A percentile compares a stretch with the other conserved stretches of the same genome.
These are phyloP conservation scores for Trogon surrucura DNA, from an alignment of 2,113 vertebrate species.

Conservation along the genomic window DNA sequence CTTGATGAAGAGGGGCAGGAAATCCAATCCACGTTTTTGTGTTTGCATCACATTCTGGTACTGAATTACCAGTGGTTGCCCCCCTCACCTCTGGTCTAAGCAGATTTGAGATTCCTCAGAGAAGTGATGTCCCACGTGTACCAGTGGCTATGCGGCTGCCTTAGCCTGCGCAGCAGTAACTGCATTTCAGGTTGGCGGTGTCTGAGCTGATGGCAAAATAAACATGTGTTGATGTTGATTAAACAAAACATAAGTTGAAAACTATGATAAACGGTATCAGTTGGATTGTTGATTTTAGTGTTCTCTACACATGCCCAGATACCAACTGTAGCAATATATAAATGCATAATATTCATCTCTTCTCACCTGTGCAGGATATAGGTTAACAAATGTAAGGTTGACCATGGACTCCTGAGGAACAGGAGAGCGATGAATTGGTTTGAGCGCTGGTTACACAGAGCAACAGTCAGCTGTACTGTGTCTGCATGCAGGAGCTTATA, in stretches of 20 bases:
- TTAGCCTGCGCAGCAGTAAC: not conserved
- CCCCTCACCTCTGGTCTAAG: not conserved
- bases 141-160: not conserved
- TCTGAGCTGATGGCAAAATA: not conserved
- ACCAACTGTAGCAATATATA: not conserved
- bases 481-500: not conserved
- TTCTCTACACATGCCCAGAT: not conserved
- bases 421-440: not conserved
- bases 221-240: not conserved
- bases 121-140: not conserved
- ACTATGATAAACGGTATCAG: fast-evolving
- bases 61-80: not conserved
- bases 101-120: not conserved
- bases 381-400: not conserved
- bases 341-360: not conserved
- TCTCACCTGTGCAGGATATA: not conserved
- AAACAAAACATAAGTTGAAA: not conserved
- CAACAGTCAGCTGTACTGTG: not conserved
- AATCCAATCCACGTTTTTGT: not conserved
- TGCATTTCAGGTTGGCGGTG: not conserved
- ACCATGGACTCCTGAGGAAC: not conserved
- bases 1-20: not conserved
- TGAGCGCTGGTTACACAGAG: not conserved
- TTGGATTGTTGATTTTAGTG: not conserved
- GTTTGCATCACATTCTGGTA: not conserved